Evolutionary conservation across 2,888 invertebrate species (phyloP), one percentile per base, ranked within the genome.

Genomic region (Meandrusa payeni): DNA sequence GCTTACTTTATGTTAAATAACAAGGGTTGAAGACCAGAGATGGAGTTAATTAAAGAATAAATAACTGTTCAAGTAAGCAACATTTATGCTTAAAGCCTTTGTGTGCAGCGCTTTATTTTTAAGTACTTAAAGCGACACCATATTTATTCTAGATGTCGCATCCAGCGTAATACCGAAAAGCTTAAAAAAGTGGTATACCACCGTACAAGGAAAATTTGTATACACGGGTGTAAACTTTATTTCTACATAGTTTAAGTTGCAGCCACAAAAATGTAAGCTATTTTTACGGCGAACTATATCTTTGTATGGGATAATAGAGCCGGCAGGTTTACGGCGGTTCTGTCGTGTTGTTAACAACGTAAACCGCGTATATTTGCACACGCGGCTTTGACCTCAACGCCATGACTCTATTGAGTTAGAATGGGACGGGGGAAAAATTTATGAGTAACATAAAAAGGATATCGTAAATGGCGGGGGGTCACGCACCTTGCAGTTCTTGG

Each of bases 241-340:
- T 37, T 32, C 31, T 13, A 37, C 24, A 34, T 19, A 31, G 31
- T 42, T 36, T 23, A 36, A 15, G 24, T 19, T 31, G 20, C 29
- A 24, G 19, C 36, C 32, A 38, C 32, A 34, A 43, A 43, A 43
- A 38, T 32, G 38, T 43, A 33, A 19, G 31, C 38, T 12, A 38
- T 43, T 43, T 43, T 43, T 43, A 43, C 43, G 37, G 38, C 31
- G 10, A 38, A 43, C 37, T 38, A 37, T 43, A 43, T 43, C 26
- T 43, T 32, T 43, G 20, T 43, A 38, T 37, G 38, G 38, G 32
- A 43, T 38, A 43, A 38, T 38, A 32, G 43, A 32, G 32, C 4
- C 38, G 19, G 38, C 32, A 32, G 43, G 43, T 43, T 43, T 43
- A 43, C 37, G 24, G 19, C 43, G 31, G 9, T n/a, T 13, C 31